Percentiles rank a stretch among this genome's conserved stretches.
phyloP scores from a whole-genome alignment of 2,797 vertebrate genomes.

The Carcharodon carcharias region DNA sequence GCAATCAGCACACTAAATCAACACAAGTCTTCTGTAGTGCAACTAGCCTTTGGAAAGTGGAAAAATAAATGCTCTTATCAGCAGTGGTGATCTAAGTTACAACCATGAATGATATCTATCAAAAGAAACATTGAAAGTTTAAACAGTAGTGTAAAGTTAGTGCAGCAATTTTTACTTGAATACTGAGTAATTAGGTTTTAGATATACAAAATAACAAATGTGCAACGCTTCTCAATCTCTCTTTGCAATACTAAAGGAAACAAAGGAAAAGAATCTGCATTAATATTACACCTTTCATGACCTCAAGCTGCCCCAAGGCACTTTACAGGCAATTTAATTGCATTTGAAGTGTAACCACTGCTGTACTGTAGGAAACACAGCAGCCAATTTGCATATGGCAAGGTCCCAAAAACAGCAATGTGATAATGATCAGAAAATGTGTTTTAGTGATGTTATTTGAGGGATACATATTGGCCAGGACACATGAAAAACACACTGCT shows the following conservation, averaged over 20 bases:
- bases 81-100: too few relatives aligned
- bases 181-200: background rate
- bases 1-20: background rate
- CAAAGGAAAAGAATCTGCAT: background rate
- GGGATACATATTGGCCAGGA: background rate
- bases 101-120: background rate
- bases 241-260: background rate
- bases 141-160: background rate
- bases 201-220: background rate
- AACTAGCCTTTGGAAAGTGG: background rate
- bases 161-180: background rate
- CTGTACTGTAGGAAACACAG: background rate
- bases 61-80: slow-evolving; percentile 17
- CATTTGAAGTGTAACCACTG: background rate
- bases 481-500: background rate
- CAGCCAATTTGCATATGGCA: background rate
- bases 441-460: background rate
- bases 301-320: background rate
- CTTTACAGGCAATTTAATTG: background rate
- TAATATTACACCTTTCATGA: background rate
- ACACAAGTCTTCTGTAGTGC: background rate
- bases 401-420: background rate
- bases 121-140: background rate
- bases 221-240: background rate
- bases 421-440: background rate